phyloP scores from a whole-genome alignment of 2,888 invertebrate species.

The Sarcophaga caerulescens region DNA sequence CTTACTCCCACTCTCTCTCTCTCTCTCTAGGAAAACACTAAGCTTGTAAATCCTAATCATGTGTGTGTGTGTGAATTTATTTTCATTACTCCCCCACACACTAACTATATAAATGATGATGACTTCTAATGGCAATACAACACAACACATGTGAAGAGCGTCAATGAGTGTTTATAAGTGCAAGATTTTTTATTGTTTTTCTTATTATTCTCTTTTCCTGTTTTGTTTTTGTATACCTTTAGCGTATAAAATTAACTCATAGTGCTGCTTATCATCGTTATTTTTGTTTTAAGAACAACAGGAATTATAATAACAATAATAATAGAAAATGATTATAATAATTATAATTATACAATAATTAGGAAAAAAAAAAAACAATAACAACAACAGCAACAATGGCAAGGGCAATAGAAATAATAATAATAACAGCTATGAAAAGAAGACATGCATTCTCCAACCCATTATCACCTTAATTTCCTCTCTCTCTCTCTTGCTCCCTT shows the following conservation, averaged over 20 bases:
- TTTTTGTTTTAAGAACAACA: neutral
- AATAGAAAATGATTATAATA: constrained; percentile 29
- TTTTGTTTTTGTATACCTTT: constrained; percentile 19
- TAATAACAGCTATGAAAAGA: neutral
- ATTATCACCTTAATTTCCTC: neutral
- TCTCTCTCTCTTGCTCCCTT: neutral
- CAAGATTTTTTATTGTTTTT: neutral
- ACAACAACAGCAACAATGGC: too few relatives aligned
- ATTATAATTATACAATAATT: constrained; percentile 8
- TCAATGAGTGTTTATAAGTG: neutral
- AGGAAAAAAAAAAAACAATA: neutral
- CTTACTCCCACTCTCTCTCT: neutral
- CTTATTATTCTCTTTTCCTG: neutral
- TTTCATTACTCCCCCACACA: neutral
- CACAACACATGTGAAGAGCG: neutral
- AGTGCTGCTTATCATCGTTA: constrained; percentile 23
- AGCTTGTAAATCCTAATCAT: too few relatives aligned
- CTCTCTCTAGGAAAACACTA: too few relatives aligned
- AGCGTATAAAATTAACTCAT: constrained; percentile 10
- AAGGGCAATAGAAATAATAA: neutral
- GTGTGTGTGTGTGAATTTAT: neutral
- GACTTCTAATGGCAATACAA: neutral
- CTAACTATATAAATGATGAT: neutral
- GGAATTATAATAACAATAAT: neutral
- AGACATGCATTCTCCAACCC: neutral